Percentiles rank a stretch among this genome's conserved stretches.
Evolutionary conservation across 2,888 invertebrate genomes (phyloP).

Genomic region (Calliopum simillimum): DNA sequence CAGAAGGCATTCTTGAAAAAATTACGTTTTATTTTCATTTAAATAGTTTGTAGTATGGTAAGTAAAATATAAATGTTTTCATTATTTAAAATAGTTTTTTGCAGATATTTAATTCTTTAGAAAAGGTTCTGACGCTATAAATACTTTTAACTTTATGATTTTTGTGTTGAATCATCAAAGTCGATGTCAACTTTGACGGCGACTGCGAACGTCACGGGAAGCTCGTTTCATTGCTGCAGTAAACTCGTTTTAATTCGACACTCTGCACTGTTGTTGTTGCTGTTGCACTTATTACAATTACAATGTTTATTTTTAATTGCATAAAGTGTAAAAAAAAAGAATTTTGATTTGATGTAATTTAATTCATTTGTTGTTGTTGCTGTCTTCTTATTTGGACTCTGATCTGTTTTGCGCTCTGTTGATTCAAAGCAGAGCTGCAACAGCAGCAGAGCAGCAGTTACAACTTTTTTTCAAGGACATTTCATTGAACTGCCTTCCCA

Average conservation of each 20-base stretch:
- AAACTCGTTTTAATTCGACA: conserved; percentile 2
- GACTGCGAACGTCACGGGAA: background rate
- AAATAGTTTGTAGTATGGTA: too few species aligned
- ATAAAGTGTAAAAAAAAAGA: background rate
- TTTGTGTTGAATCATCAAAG: conserved; percentile 28
- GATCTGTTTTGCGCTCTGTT: too few species aligned
- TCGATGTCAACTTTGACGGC: background rate
- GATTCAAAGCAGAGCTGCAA: too few species aligned
- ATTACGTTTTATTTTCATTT: too few species aligned
- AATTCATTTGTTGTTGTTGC: too few species aligned
- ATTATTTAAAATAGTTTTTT: background rate
- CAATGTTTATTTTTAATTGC: conserved; percentile 1
- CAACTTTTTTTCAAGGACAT: conserved; percentile 15
- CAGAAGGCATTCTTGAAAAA: too few species aligned
- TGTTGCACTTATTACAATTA: background rate
- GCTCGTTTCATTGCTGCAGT: conserved; percentile 18
- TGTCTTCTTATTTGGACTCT: too few species aligned
- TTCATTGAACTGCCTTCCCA: conserved; percentile 6
- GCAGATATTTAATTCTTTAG: background rate
- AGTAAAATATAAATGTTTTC: too few species aligned
- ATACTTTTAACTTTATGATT: background rate
- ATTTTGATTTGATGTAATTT: background rate
- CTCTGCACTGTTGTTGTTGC: conserved; percentile 10
- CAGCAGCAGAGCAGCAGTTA: too few species aligned
- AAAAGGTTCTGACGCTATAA: background rate